These are phyloP conservation scores for Hormaphis cornu DNA, from an alignment of 1,140 invertebrate genomes.

Conservation along the genomic window DNA sequence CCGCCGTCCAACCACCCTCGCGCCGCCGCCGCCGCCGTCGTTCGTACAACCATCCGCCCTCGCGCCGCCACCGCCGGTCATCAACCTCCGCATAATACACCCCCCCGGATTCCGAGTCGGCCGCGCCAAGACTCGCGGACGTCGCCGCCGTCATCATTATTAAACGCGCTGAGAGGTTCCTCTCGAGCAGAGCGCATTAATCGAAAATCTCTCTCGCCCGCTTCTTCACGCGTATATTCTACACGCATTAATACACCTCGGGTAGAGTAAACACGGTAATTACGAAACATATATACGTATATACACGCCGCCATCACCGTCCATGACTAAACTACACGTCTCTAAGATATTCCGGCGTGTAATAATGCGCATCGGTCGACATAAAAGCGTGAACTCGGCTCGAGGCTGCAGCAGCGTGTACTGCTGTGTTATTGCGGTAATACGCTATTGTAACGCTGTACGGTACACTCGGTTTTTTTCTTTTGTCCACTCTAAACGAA, in stretches of 20 bases:
- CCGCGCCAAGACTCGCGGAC: not conserved
- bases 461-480: not conserved
- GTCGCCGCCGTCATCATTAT: not conserved
- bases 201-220: conserved; percentile 6
- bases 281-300: no score
- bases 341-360: not conserved
- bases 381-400: not conserved
- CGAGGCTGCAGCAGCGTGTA: not conserved
- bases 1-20: not conserved
- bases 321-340: not conserved
- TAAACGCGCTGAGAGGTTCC: conserved; percentile 9
- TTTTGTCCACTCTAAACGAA: no score
- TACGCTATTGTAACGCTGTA: not conserved
- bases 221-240: not conserved
- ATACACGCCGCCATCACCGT: not conserved
- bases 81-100: no score
- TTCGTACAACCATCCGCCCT: not conserved
- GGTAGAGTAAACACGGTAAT: conserved; percentile 27
- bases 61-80: not conserved
- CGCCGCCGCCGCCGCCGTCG: not conserved
- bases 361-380: not conserved
- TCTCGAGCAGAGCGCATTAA: not conserved
- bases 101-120: not conserved
- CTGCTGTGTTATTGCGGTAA: not conserved
- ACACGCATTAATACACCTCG: not conserved